Conservation (phyloP, 2,113 vertebrate species). For the Coturnix japonica region DNA sequence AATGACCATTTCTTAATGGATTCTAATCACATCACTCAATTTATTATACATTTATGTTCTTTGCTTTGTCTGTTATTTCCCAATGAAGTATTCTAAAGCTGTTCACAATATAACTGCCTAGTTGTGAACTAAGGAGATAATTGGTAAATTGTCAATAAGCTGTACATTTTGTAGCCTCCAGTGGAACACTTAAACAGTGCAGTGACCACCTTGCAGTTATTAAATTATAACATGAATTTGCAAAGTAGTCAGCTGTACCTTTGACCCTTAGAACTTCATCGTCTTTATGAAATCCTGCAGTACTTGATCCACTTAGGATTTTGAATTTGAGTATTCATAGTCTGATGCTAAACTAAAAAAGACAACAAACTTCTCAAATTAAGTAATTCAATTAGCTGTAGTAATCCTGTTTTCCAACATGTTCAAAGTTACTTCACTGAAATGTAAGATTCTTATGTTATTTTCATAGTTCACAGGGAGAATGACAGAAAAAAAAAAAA, state of each 20-base stretch:
- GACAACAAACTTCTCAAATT: neutral
- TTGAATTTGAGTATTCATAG: neutral
- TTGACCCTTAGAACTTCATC: neutral
- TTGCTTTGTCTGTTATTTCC: neutral
- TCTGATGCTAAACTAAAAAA: neutral
- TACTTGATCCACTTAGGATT: neutral
- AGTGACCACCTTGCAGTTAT: neutral
- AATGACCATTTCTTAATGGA: neutral
- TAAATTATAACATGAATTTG: neutral
- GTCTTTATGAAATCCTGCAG: neutral
- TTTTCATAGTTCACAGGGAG: neutral
- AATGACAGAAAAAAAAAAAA: neutral
- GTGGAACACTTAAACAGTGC: neutral
- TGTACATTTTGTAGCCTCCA: constrained; percentile 5
- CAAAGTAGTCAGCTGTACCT: neutral
- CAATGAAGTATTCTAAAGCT: neutral
- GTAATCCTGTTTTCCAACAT: neutral
- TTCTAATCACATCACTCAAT: neutral
- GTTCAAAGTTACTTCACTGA: neutral
- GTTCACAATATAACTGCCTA: neutral
- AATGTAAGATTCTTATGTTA: neutral
- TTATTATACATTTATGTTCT: neutral
- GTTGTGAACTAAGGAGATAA: neutral
- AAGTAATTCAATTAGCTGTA: neutral
- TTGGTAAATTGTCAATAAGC: constrained; percentile 27